phyloP scores from a whole-genome alignment of 2,888 invertebrate genomes.

The Noctua janthe region DNA sequence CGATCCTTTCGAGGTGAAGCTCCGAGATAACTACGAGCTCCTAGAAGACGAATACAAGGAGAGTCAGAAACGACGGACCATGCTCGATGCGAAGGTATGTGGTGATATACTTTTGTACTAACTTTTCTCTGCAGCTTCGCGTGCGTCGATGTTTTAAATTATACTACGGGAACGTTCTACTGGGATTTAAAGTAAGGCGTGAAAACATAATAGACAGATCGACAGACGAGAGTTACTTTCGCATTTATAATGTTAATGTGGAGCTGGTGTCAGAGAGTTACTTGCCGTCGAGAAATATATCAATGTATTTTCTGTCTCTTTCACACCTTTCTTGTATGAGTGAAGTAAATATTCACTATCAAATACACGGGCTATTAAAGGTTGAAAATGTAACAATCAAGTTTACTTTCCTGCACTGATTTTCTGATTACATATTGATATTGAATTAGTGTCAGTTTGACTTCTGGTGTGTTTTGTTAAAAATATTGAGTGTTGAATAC shows the following conservation, averaged over 20 bases:
- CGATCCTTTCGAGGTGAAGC: slow-evolving; percentile 99
- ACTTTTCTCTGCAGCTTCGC: not conserved
- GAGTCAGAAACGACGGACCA: slow-evolving; percentile 96
- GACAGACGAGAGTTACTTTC: no score
- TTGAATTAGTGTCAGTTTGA: not conserved
- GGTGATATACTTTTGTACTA: not conserved
- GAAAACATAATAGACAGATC: no score
- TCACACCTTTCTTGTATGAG: not conserved
- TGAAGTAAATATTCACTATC: not conserved
- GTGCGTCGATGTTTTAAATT: not conserved
- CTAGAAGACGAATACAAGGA: slow-evolving; percentile 98
- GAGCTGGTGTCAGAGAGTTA: no score
- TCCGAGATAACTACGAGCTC: slow-evolving; percentile 98
- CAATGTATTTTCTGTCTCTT: not conserved
- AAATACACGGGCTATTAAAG: slow-evolving; percentile 23
- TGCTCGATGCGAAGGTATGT: slow-evolving; percentile 95
- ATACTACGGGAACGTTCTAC: not conserved
- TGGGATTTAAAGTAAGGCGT: not conserved
- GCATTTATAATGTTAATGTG: no score
- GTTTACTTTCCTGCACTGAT: no score
- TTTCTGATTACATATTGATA: no score
- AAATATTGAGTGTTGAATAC: not conserved
- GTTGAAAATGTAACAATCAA: slow-evolving; percentile 24
- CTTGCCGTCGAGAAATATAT: no score
- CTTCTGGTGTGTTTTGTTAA: not conserved